Percentiles rank a stretch among this genome's conserved stretches.
Conservation (phyloP, 2,113 vertebrate species). For the Tinamus guttatus region DNA sequence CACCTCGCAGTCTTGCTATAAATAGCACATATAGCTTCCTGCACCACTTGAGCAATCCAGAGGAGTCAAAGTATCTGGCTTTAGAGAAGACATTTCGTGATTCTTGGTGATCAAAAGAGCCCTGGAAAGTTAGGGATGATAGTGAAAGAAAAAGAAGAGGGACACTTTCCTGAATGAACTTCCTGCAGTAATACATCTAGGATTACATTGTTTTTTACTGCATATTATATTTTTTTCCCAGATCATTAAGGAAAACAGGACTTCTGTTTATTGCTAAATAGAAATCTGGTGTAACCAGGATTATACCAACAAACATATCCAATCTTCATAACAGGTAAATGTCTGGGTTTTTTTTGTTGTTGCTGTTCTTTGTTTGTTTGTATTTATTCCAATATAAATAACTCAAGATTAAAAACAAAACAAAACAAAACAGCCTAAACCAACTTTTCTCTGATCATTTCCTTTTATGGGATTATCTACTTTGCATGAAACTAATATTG, state of each 20-base stretch:
- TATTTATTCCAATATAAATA: neutral
- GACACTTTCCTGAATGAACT: neutral
- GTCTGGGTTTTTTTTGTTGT: no score
- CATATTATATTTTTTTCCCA: neutral
- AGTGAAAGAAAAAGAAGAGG: neutral
- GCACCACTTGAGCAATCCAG: fast-evolving
- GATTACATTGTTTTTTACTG: neutral
- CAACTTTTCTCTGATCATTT: neutral
- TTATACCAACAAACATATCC: no score
- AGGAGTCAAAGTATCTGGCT: neutral
- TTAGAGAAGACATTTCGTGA: neutral
- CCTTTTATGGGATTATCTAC: neutral
- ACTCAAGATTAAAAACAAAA: neutral
- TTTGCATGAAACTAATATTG: neutral
- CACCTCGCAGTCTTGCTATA: neutral
- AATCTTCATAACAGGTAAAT: no score
- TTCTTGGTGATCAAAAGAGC: fast-evolving
- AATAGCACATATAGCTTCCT: neutral
- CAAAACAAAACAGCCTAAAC: neutral
- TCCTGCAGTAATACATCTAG: neutral
- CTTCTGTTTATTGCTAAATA: fast-evolving
- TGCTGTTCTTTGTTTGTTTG: neutral
- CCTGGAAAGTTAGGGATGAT: neutral
- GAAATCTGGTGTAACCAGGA: neutral
- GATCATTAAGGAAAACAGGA: neutral